Evolutionary conservation across 1,140 invertebrate genomes (phyloP).

Genomic region (Megalonaias nervosa): DNA sequence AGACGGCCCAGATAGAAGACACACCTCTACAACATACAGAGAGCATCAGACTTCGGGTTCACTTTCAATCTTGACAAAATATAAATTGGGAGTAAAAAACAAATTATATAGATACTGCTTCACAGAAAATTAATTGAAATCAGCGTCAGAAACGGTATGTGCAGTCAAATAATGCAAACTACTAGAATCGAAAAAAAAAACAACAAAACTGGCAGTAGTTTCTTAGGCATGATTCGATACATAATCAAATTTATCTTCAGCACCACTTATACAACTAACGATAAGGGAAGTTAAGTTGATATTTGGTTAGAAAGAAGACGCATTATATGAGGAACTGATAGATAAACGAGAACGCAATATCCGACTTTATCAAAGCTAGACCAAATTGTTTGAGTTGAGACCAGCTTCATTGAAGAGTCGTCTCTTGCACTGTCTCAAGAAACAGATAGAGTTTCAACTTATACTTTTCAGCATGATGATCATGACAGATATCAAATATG

Average conservation of each 20-base stretch:
- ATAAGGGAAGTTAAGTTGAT: no score
- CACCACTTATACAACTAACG: constrained; percentile 6
- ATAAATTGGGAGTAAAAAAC: constrained; percentile 36
- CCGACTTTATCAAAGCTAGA: no score
- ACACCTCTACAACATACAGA: no score
- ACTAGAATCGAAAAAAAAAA: constrained; percentile 33
- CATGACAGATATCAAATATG: no score
- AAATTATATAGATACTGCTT: constrained; percentile 47
- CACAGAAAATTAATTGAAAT: background rate
- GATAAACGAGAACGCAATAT: no score
- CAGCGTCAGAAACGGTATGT: constrained; percentile 40
- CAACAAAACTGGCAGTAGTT: constrained; percentile 14
- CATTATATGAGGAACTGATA: no score
- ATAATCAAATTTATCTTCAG: constrained; percentile 44
- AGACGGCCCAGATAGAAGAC: no score
- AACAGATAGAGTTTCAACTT: constrained; percentile 10
- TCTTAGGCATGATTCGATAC: constrained; percentile 27
- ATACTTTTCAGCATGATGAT: constrained; percentile 28
- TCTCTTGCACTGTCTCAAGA: constrained; percentile 60
- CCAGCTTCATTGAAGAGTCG: no score
- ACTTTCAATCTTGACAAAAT: constrained; percentile 48
- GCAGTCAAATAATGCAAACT: constrained; percentile 39
- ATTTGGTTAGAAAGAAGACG: no score
- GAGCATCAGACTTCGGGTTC: constrained; percentile 34
- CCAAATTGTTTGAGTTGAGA: no score